phyloP scores from a whole-genome alignment of 2,113 vertebrate species.

The Rhynchopsitta pachyrhyncha region DNA sequence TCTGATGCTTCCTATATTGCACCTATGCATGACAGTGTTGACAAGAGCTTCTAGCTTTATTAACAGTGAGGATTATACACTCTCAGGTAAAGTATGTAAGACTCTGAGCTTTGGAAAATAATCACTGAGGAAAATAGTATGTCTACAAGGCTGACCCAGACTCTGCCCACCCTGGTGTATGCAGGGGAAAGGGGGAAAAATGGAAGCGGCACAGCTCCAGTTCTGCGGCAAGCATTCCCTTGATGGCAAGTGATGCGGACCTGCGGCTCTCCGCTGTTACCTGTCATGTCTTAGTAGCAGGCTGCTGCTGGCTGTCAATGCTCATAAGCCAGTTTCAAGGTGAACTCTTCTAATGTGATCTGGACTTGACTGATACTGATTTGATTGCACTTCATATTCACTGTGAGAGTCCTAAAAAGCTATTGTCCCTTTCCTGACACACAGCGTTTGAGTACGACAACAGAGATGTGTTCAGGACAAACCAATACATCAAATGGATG shows the following conservation, averaged over 20 bases:
- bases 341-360: background rate
- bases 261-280: background rate
- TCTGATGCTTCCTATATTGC: background rate
- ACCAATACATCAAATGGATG: background rate
- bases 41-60: background rate
- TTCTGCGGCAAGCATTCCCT: background rate
- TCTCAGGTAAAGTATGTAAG: background rate
- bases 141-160: background rate
- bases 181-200: background rate
- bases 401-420: background rate
- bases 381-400: background rate
- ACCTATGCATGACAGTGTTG: background rate
- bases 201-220: background rate
- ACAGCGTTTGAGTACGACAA: background rate
- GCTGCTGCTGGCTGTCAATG: background rate
- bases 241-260: fast-evolving
- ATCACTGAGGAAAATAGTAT: background rate
- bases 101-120: background rate
- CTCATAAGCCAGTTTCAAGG: background rate
- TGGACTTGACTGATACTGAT: background rate
- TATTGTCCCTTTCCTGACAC: background rate
- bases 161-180: fast-evolving
- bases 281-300: background rate
- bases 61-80: background rate
- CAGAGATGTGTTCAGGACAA: background rate